Base-by-base conservation (phyloP, 2,113 vertebrate species). In the Gymnarchus niloticus region DNA sequence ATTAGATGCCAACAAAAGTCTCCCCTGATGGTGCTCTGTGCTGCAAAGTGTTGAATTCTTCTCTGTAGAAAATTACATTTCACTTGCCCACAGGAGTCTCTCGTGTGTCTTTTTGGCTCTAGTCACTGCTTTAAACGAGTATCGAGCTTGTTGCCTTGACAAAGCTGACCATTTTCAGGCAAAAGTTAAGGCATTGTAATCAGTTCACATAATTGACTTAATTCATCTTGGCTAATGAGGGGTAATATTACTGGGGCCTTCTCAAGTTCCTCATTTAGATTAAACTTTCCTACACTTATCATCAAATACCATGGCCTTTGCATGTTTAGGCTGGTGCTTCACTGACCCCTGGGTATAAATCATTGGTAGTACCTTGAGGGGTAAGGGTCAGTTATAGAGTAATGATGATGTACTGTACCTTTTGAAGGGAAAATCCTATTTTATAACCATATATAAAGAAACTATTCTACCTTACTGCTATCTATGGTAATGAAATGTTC, bases 211-310 rank as follows among this genome's bases (percentile, higher is more conserved):
- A 83, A 57, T 59, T 57, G 56, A 83, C 41, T 41, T 28, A 54
- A 33, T 41, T 25, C 23, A 56, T 49, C 81, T 56, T 56, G 57
- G 82, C 82, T 83, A 83, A 83, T 57, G 37, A 56, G 33, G 41
- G 82, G 33, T 41, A 83, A 57, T 23, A 83, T 83, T 44, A 83
- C 17, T 46, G 33, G 41, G 21, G 37, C 19, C 19, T 10, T 57
- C 19, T 17, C 33, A 41, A 33, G 33, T 33, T 41, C 9, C 73
- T 17, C 54, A 56, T 51, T 14, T 44, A 14, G 54, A 41, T 57
- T 17, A 57, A 83, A 59, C 10, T 6, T 12, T 57, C 54, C 54
- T 57, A 19, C 33, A 57, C 54, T 56, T 56, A 44, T 52, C 9
- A 7, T 56, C 56, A 83, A 83, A 59, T 51, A 41, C 5, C 3